Conservation (phyloP, 2,797 vertebrate species). For the Coilia nasus region DNA sequence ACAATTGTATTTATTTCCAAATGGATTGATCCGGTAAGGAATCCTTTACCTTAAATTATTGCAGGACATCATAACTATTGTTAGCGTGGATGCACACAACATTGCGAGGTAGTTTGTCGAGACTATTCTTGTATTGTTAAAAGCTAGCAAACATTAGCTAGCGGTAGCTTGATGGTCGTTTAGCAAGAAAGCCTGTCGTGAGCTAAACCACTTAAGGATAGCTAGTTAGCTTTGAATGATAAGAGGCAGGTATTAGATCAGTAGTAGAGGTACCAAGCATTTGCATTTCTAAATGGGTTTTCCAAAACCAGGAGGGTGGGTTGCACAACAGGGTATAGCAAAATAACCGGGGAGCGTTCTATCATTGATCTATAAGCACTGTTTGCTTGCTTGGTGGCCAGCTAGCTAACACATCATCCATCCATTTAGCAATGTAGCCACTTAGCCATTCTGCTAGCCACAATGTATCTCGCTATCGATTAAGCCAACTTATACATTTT, state of each 20-base stretch:
- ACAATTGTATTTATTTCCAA: slow-evolving; percentile 54
- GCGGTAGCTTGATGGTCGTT: slow-evolving; percentile 13
- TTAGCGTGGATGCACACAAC: neutral
- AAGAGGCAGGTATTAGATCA: neutral
- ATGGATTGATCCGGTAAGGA: slow-evolving; percentile 72
- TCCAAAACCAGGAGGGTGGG: neutral
- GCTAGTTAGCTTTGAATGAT: slow-evolving; percentile 15
- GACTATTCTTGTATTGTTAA: slow-evolving; percentile 9
- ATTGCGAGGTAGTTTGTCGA: neutral
- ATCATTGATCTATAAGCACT: neutral
- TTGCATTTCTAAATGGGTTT: neutral
- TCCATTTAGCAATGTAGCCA: slow-evolving; percentile 1
- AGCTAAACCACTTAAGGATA: slow-evolving; percentile 23
- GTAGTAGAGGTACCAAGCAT: neutral
- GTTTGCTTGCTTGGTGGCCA: neutral
- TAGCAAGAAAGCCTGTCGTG: neutral
- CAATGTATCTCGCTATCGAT: neutral
- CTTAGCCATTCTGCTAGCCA: neutral
- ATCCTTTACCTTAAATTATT: slow-evolving; percentile 21
- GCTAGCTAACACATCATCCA: slow-evolving; percentile 17
- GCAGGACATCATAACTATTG: neutral
- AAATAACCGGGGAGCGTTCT: neutral
- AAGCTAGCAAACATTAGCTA: slow-evolving; percentile 28
- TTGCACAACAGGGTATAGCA: neutral
- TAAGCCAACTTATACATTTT: neutral